Conservation (phyloP, 2,797 vertebrate species). For the Sebastes itinus region DNA sequence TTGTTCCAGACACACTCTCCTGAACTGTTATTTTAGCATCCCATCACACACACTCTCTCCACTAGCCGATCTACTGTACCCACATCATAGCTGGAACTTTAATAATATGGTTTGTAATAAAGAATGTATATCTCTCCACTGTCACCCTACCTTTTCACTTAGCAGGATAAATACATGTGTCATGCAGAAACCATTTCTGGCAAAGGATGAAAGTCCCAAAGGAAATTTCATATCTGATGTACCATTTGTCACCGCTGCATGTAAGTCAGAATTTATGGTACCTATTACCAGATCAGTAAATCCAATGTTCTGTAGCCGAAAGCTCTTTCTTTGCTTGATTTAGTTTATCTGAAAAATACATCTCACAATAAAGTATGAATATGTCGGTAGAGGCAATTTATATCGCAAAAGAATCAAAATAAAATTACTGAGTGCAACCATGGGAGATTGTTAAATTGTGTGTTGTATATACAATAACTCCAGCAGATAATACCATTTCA, state of each 20-base stretch:
- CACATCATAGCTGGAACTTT: constrained; percentile 35
- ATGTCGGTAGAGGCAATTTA: constrained; percentile 60
- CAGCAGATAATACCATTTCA: constrained; percentile 55
- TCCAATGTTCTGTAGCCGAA: constrained; percentile 77
- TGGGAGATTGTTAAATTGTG: constrained; percentile 59
- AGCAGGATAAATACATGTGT: constrained; percentile 72
- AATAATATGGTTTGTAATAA: constrained; percentile 58
- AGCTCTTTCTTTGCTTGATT: constrained; percentile 79
- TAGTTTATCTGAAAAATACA: constrained; percentile 78
- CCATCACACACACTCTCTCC: constrained; percentile 59
- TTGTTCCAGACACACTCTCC: constrained; percentile 7
- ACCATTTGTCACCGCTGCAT: constrained; percentile 76
- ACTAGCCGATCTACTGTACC: not conserved
- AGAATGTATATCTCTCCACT: constrained; percentile 50
- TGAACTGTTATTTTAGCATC: constrained; percentile 44
- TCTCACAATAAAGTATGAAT: constrained; percentile 66
- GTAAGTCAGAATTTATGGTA: constrained; percentile 80
- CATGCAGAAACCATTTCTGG: constrained; percentile 70
- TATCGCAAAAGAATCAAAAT: constrained; percentile 64
- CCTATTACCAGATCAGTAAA: constrained; percentile 80
- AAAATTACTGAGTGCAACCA: constrained; percentile 54
- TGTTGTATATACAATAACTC: constrained; percentile 59
- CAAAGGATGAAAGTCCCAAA: constrained; percentile 73
- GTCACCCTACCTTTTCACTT: constrained; percentile 70
- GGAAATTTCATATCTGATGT: constrained; percentile 79